Percentiles rank a stretch among this genome's conserved stretches.
phyloP scores from a whole-genome alignment of 1,140 invertebrate species.

The Chelonus insularis region DNA sequence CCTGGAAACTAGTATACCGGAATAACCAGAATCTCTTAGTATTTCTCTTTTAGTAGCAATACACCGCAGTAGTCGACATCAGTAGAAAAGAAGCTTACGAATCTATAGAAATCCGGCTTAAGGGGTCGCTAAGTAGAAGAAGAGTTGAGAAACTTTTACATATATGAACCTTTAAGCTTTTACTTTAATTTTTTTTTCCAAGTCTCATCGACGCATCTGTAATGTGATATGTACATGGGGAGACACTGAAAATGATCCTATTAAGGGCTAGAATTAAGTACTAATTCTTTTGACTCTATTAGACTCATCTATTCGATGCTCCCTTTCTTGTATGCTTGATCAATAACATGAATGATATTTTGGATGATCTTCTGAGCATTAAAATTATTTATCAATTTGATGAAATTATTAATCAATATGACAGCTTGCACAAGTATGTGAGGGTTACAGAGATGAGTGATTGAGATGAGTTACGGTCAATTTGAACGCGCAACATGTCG shows the following conservation, averaged over 20 bases:
- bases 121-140: slow-evolving; percentile 30
- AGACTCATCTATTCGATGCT: too few relatives aligned
- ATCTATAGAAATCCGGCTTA: slow-evolving; percentile 43
- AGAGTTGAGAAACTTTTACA: slow-evolving; percentile 4
- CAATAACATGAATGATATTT: too few relatives aligned
- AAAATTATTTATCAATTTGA: background rate
- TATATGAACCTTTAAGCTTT: slow-evolving; percentile 9
- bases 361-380: background rate
- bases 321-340: too few relatives aligned
- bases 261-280: too few relatives aligned
- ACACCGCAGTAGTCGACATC: background rate
- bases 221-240: too few relatives aligned
- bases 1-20: slow-evolving; percentile 40
- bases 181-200: background rate
- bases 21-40: slow-evolving; percentile 26
- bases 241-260: too few relatives aligned
- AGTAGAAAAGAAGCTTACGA: slow-evolving; percentile 34
- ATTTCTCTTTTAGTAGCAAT: background rate
- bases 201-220: too few relatives aligned
- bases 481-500: slow-evolving; percentile 11
- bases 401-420: slow-evolving; percentile 14
- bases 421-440: slow-evolving; percentile 4
- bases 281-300: too few relatives aligned
- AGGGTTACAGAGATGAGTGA: background rate
- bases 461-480: slow-evolving; percentile 21